Base-by-base conservation (phyloP, 2,113 vertebrate species). In the Pan paniscus region DNA sequence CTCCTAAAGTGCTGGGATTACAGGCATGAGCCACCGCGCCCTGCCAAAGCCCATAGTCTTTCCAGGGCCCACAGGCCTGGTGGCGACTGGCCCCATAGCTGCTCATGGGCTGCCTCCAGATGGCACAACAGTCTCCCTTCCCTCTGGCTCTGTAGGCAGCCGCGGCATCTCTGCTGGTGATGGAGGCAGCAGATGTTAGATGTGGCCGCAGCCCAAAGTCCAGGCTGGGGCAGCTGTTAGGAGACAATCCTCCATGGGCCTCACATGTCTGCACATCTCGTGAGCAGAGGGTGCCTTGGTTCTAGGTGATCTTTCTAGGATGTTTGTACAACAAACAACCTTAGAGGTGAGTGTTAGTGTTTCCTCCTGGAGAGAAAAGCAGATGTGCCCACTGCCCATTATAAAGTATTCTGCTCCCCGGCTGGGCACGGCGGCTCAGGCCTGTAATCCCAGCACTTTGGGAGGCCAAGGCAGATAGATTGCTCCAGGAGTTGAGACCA, bases 81-180 rank as follows among this genome's bases (percentile, higher is more conserved):
- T 83, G 27, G 43, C 38, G 30, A 23, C 5, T 94, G 83, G 50
- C 94, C 89, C 92, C 23, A 2, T 32, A 87, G 67, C 84, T 96
- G 80, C 85, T 95, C 92, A 16, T 72, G 30, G 0, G 52, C 35
- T 78, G 1, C 96, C 96, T 97, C 78, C 89, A 94, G 80, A 87
- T 83, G 92, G 81, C 84, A 78, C 52, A 52, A 48, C 89, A 95
- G 93, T 40, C 88, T 97, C 46, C 46, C 30, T 75, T 46, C 40
- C 94, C 89, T 92, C 40, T n/a, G 94, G 96, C 96, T 18, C 9
- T 93, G 52, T 89, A 96, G 20, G 35, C n/a, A 84, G 78, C 89
- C 96, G n/a, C 2, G 50, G 55, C 67, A n/a, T 23, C 79, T 48
- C 72, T 75, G 59, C 72, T 89, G 64, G 40, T 27, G 27, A 43